phyloP scores from a whole-genome alignment of 2,797 vertebrate species.

The Phrynocephalus guinanensis region DNA sequence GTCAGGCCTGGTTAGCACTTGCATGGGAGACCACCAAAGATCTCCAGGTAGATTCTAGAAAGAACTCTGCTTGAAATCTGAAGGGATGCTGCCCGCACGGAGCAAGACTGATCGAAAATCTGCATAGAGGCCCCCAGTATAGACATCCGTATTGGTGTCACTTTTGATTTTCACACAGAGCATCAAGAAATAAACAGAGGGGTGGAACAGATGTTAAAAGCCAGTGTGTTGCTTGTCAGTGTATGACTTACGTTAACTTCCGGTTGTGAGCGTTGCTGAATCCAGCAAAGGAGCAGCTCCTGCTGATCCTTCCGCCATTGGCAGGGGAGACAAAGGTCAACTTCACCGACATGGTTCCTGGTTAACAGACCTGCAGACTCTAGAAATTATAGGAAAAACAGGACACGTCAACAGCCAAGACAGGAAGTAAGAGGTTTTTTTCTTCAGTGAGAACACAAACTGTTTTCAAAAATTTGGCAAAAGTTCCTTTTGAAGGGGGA shows the following conservation, averaged over 20 bases:
- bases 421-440: slow-evolving; percentile 18
- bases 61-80: no score
- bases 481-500: no score
- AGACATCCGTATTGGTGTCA: no score
- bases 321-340: slow-evolving; percentile 87
- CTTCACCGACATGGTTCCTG: slow-evolving; percentile 90
- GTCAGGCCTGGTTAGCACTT: no score
- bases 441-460: not conserved
- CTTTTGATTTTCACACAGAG: no score
- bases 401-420: not conserved
- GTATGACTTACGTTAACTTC: slow-evolving; percentile 81
- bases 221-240: not conserved
- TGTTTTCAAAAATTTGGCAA: no score
- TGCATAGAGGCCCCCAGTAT: no score
- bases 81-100: no score
- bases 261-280: slow-evolving; percentile 84
- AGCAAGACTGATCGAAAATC: not conserved
- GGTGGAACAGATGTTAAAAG: rapidly evolving
- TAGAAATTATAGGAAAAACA: slow-evolving; percentile 56
- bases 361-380: slow-evolving; percentile 37
- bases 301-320: slow-evolving; percentile 82
- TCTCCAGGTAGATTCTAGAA: no score
- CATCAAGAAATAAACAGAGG: no score
- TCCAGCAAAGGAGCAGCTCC: slow-evolving; percentile 93
- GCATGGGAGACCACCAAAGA: no score